Evolutionary conservation across 2,888 invertebrate species (phyloP).

Genomic region (Clitarchus hookeri): DNA sequence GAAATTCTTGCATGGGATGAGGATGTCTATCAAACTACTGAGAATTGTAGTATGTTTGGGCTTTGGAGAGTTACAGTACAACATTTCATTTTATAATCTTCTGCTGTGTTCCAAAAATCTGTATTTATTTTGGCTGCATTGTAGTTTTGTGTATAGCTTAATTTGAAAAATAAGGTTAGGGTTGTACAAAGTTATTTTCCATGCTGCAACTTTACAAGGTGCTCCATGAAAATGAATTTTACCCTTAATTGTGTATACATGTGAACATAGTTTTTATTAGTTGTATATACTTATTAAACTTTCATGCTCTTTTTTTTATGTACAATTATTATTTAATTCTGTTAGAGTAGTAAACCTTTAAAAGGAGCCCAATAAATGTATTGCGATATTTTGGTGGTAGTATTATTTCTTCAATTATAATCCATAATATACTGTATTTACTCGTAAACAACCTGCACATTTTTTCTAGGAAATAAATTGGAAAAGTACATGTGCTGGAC

Average conservation of each 20-base stretch:
- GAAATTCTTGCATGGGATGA: background rate
- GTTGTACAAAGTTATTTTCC: conserved; percentile 5
- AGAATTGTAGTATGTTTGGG: background rate
- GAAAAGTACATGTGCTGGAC: too few species aligned
- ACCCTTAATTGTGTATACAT: background rate
- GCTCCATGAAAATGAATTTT: background rate
- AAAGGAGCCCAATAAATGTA: background rate
- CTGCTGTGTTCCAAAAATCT: background rate
- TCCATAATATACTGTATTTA: too few species aligned
- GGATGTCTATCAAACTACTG: background rate
- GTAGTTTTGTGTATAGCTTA: background rate
- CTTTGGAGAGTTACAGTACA: background rate
- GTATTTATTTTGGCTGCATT: background rate
- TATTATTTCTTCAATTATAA: too few species aligned
- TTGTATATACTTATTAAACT: background rate
- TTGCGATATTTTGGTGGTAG: too few species aligned
- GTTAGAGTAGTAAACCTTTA: background rate
- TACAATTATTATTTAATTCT: background rate
- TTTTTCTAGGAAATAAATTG: too few species aligned
- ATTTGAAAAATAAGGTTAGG: background rate
- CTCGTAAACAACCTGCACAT: too few species aligned
- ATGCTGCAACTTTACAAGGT: background rate
- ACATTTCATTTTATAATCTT: background rate
- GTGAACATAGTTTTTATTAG: background rate
- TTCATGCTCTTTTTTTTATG: background rate